phyloP scores from a whole-genome alignment of 2,797 vertebrate species.

The Acanthiza pusilla region DNA sequence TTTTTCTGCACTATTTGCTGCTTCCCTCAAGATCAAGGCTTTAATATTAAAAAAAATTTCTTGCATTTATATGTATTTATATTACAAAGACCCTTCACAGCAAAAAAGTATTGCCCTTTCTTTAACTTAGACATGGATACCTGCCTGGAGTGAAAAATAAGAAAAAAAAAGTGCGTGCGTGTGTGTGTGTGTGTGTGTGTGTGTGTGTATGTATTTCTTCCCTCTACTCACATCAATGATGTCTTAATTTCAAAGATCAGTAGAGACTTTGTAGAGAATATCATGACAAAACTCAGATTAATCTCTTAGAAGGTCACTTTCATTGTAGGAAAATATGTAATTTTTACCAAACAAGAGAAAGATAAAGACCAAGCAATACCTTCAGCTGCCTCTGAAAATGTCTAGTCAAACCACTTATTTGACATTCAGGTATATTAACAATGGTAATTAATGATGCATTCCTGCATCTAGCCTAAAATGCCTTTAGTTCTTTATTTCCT shows the following conservation, averaged over 20 bases:
- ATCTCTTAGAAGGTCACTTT: not conserved
- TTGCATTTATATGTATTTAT: not conserved
- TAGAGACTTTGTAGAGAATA: not conserved
- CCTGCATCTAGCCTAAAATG: not conserved
- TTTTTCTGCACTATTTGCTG: not conserved
- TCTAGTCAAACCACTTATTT: not conserved
- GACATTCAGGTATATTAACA: not conserved
- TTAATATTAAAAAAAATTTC: not conserved
- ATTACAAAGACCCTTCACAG: not conserved
- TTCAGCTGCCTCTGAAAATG: not conserved
- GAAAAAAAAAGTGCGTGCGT: accelerated
- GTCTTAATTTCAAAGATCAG: not conserved
- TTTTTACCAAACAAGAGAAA: not conserved
- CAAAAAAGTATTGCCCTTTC: not conserved
- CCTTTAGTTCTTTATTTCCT: not conserved
- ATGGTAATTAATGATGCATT: not conserved
- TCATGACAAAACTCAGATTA: not conserved
- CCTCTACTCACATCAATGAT: not conserved
- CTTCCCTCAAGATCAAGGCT: not conserved
- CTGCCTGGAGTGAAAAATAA: not conserved
- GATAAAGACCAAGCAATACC: not conserved
- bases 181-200: accelerated
- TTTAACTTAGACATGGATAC: not conserved
- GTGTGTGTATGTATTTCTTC: not conserved
- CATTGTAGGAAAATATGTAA: not conserved